Base-by-base conservation (phyloP, 2,113 vertebrate genomes). In the Ailurus styani region DNA sequence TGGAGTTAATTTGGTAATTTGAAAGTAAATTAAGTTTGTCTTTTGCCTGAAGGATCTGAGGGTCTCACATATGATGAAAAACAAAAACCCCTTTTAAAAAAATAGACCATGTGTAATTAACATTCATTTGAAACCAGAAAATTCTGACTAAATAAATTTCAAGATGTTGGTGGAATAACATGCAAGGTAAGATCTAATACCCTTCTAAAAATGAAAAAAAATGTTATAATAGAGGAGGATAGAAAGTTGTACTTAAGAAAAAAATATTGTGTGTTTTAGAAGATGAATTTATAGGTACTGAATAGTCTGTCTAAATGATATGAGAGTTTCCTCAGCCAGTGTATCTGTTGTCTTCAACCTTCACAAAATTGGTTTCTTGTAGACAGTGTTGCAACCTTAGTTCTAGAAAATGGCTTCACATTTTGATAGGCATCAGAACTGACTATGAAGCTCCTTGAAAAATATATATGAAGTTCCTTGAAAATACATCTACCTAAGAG, bases 1-100 rank as follows among this genome's bases (percentile, higher is more conserved):
- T 9, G 50, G 55, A 95, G 75, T 97, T 82, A 82, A 29, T 85
- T 97, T 96, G 21, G 40, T 87, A 86, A 78, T 94, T 93, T 97
- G 50, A 96, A 96, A 52, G 23, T 90, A 72, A 92, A 82, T 42
- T 82, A 70, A 72, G 23, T 91, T 95, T 94, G 47, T 92, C 81
- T 93, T 96, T 92, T 95, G 78, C 60, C 55, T 97, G 25, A 73
- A 85, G 54, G 64, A 90, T 54, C 29, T 96, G 78, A 93, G 54
- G 29, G 81, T 73, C 62, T 94, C 95, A 45, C 25, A 72, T 72
- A 90, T 93, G 37, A 95, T 81, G 54, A 73, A 88, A 73, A 78
- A 83, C 66, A 64, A 79, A 93, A 70, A 9, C 29, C 5, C 37
- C 86, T 55, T 37, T 52, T 23, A 15, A 42, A 89, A 81, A 88